These are phyloP conservation scores for Drosophila anomalata DNA, from an alignment of 2,888 invertebrate species.

Conservation along the genomic window DNA sequence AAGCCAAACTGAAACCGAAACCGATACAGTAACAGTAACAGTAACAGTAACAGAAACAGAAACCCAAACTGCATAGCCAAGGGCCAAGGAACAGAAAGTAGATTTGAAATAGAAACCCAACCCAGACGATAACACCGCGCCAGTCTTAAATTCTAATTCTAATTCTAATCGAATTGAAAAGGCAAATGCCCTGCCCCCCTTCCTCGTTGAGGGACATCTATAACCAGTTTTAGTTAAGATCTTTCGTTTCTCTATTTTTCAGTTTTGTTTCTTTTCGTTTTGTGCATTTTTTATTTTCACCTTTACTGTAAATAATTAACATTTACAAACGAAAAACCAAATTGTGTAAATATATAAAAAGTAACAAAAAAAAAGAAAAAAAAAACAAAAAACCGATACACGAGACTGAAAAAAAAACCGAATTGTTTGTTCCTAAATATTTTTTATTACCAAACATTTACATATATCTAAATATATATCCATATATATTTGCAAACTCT, in stretches of 20 bases:
- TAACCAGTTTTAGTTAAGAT: conserved; percentile 59
- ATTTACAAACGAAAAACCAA: conserved; percentile 38
- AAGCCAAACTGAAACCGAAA: conserved; percentile 35
- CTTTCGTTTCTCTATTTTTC: conserved; percentile 48
- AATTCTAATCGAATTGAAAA: conserved; percentile 42
- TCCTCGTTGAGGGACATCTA: conserved; percentile 38
- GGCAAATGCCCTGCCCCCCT: conserved; percentile 34
- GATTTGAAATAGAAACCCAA: conserved; percentile 10
- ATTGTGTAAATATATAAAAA: conserved; percentile 80
- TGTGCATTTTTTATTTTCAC: conserved; percentile 41
- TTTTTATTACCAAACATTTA: conserved; percentile 47
- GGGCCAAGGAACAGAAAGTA: conserved; percentile 4
- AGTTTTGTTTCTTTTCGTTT: conserved; percentile 51
- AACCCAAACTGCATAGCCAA: conserved; percentile 21
- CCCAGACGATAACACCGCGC: conserved; percentile 52
- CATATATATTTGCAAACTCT: conserved; percentile 77
- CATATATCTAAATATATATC: conserved; percentile 66
- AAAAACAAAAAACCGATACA: conserved; percentile 11
- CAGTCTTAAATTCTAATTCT: conserved; percentile 40
- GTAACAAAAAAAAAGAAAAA: conserved; percentile 5
- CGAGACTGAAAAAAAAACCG: conserved; percentile 58
- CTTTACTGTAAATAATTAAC: conserved; percentile 83
- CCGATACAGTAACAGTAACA: conserved; percentile 27
- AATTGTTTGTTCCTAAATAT: conserved; percentile 61
- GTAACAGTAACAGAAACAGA: conserved; percentile 27